Conservation (phyloP, 2,797 vertebrate species). For the Orestias chungarensis region DNA sequence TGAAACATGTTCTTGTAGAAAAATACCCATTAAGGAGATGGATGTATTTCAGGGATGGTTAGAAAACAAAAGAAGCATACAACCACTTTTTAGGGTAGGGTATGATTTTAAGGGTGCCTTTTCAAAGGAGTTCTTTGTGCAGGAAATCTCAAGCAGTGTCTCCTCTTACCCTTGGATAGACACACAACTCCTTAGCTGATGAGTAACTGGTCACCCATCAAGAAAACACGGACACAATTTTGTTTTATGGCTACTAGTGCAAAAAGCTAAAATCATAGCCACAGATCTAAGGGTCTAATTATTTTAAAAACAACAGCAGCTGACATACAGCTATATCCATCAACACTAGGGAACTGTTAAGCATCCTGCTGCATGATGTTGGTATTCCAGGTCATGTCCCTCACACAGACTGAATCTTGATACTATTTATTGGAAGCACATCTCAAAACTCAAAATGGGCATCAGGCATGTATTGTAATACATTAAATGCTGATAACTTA, state of each 20-base stretch:
- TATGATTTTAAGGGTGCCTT: constrained; percentile 71
- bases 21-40: constrained; percentile 77
- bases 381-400: constrained; percentile 81
- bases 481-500: constrained; percentile 69
- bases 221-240: constrained; percentile 23
- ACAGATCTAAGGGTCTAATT: constrained; percentile 2
- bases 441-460: constrained; percentile 68
- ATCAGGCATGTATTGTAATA: constrained; percentile 68
- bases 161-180: constrained; percentile 44
- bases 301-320: constrained; percentile 3
- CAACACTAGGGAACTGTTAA: constrained; percentile 31
- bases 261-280: background rate
- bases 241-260: background rate
- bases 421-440: constrained; percentile 80
- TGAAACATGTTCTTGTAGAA: constrained; percentile 60
- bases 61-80: constrained; percentile 74
- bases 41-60: constrained; percentile 69
- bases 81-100: constrained; percentile 68
- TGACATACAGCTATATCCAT: constrained; percentile 32
- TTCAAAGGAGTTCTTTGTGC: constrained; percentile 72
- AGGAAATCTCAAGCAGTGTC: constrained; percentile 58
- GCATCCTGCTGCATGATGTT: constrained; percentile 48
- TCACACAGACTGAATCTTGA: constrained; percentile 47
- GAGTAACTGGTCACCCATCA: constrained; percentile 22
- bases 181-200: constrained; percentile 38